phyloP scores from a whole-genome alignment of 2,113 vertebrate species.

The Rhinogobius similis region DNA sequence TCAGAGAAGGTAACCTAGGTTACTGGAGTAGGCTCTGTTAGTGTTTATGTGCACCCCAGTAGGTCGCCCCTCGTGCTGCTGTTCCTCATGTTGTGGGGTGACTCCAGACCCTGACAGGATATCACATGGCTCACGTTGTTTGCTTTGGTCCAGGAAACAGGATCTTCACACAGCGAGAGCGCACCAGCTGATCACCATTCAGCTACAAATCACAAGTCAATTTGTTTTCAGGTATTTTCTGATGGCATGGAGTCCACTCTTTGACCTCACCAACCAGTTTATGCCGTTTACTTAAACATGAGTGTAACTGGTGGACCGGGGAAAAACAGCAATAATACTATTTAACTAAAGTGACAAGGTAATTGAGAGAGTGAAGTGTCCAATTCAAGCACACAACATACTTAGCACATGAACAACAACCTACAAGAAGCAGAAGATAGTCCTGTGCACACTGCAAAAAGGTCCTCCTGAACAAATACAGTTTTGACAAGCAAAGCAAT shows the following conservation, averaged over 20 bases:
- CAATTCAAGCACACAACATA: too few species aligned
- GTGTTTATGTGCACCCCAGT: neutral
- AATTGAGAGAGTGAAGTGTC: too few species aligned
- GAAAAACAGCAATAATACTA: neutral
- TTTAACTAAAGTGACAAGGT: too few species aligned
- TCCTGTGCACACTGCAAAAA: neutral
- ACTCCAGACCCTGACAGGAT: conserved; percentile 57
- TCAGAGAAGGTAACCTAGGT: neutral
- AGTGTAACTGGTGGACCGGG: neutral
- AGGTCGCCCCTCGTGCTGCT: neutral
- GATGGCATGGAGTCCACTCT: neutral
- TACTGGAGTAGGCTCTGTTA: neutral
- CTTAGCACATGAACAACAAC: neutral
- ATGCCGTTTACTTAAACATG: neutral
- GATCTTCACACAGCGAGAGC: conserved; percentile 59
- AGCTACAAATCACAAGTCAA: neutral
- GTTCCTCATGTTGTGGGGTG: conserved; percentile 23
- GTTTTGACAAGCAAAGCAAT: conserved; percentile 4
- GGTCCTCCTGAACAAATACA: neutral
- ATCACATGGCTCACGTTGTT: conserved; percentile 64
- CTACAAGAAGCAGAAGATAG: neutral
- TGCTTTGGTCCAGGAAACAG: conserved; percentile 69
- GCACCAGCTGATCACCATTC: conserved; percentile 25
- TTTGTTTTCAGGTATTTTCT: neutral
- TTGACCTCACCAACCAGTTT: neutral